A percentile compares a stretch with the other conserved stretches of the same genome.
Evolutionary conservation across 2,797 vertebrate species (phyloP).

Genomic region (Sciurus carolinensis): DNA sequence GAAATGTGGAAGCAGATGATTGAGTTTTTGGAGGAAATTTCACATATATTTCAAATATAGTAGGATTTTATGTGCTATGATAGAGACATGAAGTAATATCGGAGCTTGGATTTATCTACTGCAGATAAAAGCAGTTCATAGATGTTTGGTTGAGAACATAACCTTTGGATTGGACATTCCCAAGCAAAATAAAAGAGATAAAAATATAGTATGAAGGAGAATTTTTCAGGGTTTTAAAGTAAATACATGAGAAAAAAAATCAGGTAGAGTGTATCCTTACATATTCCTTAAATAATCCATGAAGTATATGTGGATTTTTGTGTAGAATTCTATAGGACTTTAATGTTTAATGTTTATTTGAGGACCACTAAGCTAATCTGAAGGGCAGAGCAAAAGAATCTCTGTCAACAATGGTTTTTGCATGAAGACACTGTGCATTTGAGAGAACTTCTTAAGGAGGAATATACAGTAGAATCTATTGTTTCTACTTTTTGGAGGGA

Average conservation of each 20-base stretch:
- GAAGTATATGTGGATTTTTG: not conserved
- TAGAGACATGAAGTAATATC: not conserved
- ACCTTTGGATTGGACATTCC: not conserved
- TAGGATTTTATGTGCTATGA: not conserved
- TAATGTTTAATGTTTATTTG: no score
- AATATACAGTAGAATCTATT: not conserved
- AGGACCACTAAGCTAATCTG: not conserved
- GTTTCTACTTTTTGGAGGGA: not conserved
- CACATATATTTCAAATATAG: not conserved
- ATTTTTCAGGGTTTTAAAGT: slow-evolving; percentile 13
- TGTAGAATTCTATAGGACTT: not conserved
- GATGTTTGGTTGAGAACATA: not conserved
- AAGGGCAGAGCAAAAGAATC: not conserved
- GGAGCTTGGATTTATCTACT: not conserved
- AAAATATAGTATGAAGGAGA: not conserved
- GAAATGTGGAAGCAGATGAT: not conserved
- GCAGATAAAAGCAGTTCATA: not conserved
- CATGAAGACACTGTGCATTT: not conserved
- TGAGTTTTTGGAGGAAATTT: not conserved
- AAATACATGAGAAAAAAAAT: not conserved
- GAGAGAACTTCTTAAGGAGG: not conserved
- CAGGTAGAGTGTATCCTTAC: not conserved
- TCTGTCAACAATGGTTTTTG: not conserved
- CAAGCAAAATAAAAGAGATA: not conserved
- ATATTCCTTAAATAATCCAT: not conserved